phyloP scores from a whole-genome alignment of 2,797 vertebrate genomes.

The Hippopotamyrus pictus region DNA sequence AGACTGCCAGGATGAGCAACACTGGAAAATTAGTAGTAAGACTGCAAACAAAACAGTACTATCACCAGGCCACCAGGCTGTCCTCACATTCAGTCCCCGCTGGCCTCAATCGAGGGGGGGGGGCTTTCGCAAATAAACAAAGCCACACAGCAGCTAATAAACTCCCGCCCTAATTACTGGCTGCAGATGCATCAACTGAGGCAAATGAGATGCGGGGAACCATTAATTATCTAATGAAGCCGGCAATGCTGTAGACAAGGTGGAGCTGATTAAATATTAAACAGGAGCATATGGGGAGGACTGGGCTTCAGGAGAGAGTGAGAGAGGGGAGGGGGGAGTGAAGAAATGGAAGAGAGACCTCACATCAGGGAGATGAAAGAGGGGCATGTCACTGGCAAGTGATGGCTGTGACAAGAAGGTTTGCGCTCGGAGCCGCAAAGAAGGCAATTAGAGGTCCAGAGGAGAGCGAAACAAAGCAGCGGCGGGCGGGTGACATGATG shows the following conservation, averaged over 20 bases:
- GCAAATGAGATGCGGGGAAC: slow-evolving; percentile 65
- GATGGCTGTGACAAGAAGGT: slow-evolving; percentile 27
- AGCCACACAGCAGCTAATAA: slow-evolving; percentile 67
- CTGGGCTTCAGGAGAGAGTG: slow-evolving; percentile 45
- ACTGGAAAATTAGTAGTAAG: slow-evolving; percentile 62
- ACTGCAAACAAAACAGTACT: slow-evolving; percentile 64
- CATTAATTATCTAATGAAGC: slow-evolving; percentile 80
- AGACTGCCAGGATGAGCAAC: slow-evolving; percentile 49
- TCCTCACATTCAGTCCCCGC: slow-evolving; percentile 57
- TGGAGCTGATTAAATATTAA: slow-evolving; percentile 83
- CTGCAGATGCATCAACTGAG: slow-evolving; percentile 74
- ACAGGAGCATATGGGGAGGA: slow-evolving; percentile 68
- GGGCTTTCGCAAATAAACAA: slow-evolving; percentile 65
- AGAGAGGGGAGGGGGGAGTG: slow-evolving; percentile 10
- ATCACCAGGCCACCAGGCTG: slow-evolving; percentile 53
- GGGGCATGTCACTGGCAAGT: slow-evolving; percentile 29
- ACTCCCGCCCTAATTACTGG: slow-evolving; percentile 74
- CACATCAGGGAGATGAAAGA: slow-evolving; percentile 36
- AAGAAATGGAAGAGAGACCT: slow-evolving; percentile 47
- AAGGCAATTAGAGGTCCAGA: slow-evolving; percentile 60
- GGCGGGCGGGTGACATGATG: slow-evolving; percentile 42
- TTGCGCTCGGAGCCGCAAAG: slow-evolving; percentile 36
- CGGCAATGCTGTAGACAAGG: slow-evolving; percentile 70
- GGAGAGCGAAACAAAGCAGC: slow-evolving; percentile 44
- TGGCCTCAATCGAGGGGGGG: slow-evolving; percentile 63